These are phyloP conservation scores for Neolamprologus modestus DNA, from an alignment of 2,113 vertebrate genomes.

Conservation along the genomic window DNA sequence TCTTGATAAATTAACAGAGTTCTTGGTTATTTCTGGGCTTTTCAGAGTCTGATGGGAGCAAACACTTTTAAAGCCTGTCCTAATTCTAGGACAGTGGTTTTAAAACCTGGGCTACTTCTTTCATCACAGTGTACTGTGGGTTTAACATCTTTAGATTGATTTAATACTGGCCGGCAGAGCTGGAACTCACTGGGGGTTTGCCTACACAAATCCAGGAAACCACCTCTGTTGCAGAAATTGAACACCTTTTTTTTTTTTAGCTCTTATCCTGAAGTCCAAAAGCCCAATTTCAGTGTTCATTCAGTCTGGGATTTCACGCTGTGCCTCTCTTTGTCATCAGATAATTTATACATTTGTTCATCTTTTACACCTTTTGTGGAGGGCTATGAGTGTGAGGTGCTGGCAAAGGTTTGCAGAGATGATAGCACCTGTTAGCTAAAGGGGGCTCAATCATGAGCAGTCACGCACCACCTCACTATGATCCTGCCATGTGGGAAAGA, in stretches of 20 bases:
- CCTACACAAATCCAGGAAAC: neutral
- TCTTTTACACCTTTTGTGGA: constrained; percentile 3
- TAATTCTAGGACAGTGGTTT: constrained; percentile 35
- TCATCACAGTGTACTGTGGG: constrained; percentile 14
- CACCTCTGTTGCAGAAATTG: neutral
- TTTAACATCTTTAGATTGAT: neutral
- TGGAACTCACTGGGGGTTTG: neutral
- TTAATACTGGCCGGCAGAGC: neutral
- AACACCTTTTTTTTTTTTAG: neutral
- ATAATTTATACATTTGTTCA: constrained; percentile 50
- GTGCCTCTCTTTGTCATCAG: constrained; percentile 22
- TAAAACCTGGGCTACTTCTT: constrained; percentile 45
- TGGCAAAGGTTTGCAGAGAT: constrained; percentile 15
- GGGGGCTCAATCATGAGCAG: constrained; percentile 44
- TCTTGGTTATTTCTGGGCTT: constrained; percentile 47
- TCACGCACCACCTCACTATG: constrained; percentile 26
- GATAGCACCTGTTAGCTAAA: constrained; percentile 54
- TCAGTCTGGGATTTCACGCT: constrained; percentile 24
- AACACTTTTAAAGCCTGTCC: constrained; percentile 21
- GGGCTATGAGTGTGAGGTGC: neutral
- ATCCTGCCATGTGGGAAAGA: constrained; percentile 12
- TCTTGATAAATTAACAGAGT: constrained; percentile 33
- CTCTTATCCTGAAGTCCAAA: constrained; percentile 1
- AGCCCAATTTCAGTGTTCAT: constrained; percentile 11
- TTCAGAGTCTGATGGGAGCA: constrained; percentile 35